Percentiles rank a stretch among this genome's conserved stretches.
These are phyloP conservation scores for Drosophila orosa DNA, from an alignment of 1,140 invertebrate species.

Conservation along the genomic window DNA sequence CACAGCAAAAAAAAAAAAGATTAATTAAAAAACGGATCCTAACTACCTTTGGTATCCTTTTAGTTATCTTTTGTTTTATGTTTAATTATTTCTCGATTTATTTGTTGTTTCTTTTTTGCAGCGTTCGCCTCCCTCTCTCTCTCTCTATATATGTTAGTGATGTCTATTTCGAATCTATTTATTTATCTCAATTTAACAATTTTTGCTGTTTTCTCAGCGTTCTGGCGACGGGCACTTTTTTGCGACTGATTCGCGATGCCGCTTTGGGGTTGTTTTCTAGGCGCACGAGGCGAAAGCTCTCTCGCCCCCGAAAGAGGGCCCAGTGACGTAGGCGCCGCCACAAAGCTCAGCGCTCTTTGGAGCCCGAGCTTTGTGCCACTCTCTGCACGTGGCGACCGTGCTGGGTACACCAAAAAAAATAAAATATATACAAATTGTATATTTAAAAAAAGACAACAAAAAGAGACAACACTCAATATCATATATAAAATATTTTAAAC, in stretches of 20 bases:
- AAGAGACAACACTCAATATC: neutral
- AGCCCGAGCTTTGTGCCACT: conserved; percentile 30
- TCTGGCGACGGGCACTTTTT: conserved; percentile 81
- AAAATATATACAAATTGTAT: neutral
- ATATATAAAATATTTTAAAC: neutral
- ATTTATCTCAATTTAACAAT: conserved; percentile 33
- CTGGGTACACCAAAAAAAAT: conserved; percentile 3
- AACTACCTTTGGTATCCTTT: conserved; percentile 16
- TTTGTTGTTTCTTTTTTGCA: conserved; percentile 1
- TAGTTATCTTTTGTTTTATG: neutral
- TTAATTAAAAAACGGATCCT: neutral
- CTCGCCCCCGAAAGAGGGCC: conserved; percentile 46
- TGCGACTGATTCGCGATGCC: conserved; percentile 80
- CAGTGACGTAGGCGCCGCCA: conserved; percentile 54
- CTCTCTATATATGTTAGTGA: conserved; percentile 1
- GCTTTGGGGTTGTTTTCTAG: conserved; percentile 79
- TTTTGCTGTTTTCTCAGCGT: conserved; percentile 61
- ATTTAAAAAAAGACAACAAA: neutral
- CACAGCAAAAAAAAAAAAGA: conserved; percentile 21
- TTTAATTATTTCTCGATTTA: neutral
- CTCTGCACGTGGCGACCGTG: conserved; percentile 32
- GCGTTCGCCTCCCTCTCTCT: conserved; percentile 8
- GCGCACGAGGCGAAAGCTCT: conserved; percentile 63
- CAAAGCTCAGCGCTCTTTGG: conserved; percentile 29
- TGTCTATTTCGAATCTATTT: conserved; percentile 28